Evolutionary conservation across 2,113 vertebrate species (phyloP), one percentile per base, ranked within the genome.

Genomic region (Chlorocebus sabaeus): DNA sequence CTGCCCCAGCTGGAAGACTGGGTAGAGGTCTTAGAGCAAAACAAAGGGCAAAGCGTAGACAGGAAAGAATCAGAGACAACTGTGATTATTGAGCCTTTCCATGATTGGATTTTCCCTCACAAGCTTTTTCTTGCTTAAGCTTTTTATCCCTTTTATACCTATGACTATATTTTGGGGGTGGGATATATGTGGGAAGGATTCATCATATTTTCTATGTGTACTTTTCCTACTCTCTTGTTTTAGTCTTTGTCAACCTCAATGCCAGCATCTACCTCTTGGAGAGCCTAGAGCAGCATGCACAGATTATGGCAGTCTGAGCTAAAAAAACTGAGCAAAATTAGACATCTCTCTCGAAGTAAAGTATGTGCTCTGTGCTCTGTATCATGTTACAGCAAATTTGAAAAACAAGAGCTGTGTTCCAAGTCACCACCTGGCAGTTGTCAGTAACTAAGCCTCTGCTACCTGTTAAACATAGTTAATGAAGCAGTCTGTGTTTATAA

Each of bases 401-500:
- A 68, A 92, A 95, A 94, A 86, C 89, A 86, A 83, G 35, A 82
- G 68, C 92, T 70, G 32, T 88, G 57, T 87, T 97, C 96, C 83
- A 96, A 97, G 68, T 83, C 52, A 72, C 79, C 0, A 25, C 70
- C 90, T 97, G 95, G 70, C 83, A 94, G 90, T 97, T 96, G 92
- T 96, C 84, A 92, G 90, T 93, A 97, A 95, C 83, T 95, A 94
- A 97, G 81, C 55, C 84, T 96, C 92, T 25, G 38, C 94, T 98
- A 96, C 92, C 97, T 98, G 86, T 96, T 98, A 96, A 96, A 90
- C 45, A 78, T 59, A 97, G 88, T 98, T 96, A 96, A 97, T 84
- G 95, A 97, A 96, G 79, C 90, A 87, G 83, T 83, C 80, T 93
- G 61, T 97, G 87, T 97, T 97, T 97, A 90, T 94, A 95, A 81